Conservation (phyloP, 2,888 invertebrate species). For the Morinoia aosen region DNA sequence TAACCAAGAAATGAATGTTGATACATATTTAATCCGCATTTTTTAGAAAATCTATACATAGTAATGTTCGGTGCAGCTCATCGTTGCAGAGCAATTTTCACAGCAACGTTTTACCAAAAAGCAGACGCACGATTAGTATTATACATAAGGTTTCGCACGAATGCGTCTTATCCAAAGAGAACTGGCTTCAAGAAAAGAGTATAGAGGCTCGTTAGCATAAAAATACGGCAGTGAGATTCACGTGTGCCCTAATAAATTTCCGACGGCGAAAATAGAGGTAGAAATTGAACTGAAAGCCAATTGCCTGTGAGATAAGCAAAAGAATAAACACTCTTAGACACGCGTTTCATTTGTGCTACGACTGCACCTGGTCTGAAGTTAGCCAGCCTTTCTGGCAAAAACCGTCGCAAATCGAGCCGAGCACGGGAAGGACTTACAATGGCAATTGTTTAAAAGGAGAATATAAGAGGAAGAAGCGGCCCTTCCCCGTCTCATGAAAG, state of each 20-base stretch:
- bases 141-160: not conserved
- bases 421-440: slow-evolving; percentile 23
- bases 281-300: not conserved
- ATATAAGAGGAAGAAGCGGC: not conserved
- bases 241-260: not conserved
- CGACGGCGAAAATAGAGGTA: not conserved
- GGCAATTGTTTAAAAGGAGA: slow-evolving; percentile 46
- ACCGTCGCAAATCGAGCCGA: slow-evolving; percentile 26
- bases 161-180: not conserved
- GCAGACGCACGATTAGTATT: not conserved
- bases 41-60: not conserved
- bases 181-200: not conserved
- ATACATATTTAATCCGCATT: not conserved
- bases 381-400: not conserved
- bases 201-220: not conserved
- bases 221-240: not conserved
- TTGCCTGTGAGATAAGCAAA: not conserved
- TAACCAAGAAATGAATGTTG: not conserved
- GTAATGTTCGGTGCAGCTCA: not conserved
- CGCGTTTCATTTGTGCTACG: slow-evolving; percentile 22
- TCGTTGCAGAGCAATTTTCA: not conserved
- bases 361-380: slow-evolving; percentile 5
- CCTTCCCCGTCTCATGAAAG: slow-evolving; percentile 38
- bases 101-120: not conserved
- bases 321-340: not conserved